These are phyloP conservation scores for Hetaerina titia DNA, from an alignment of 2,888 invertebrate genomes.

Conservation along the genomic window DNA sequence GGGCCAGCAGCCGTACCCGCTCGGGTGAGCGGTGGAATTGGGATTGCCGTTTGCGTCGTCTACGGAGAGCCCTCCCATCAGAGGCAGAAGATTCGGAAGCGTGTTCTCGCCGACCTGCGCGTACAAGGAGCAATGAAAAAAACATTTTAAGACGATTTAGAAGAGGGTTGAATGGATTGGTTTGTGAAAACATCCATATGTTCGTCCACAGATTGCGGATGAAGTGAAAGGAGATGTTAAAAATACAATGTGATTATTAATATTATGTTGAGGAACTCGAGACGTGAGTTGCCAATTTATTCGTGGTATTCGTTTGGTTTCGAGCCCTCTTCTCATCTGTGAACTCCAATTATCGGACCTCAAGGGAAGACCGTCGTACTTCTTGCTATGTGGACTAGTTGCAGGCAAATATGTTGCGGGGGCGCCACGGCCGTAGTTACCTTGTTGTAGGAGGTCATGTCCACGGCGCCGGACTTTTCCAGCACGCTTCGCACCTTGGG, in stretches of 20 bases:
- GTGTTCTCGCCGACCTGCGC: constrained; percentile 7
- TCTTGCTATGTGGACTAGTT: not conserved
- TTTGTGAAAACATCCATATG: not conserved
- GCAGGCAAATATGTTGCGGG: not conserved
- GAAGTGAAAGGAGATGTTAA: not conserved
- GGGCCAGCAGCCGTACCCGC: not conserved
- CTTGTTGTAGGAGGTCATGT: constrained; percentile 33
- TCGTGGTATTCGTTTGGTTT: not conserved
- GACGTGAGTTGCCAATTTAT: not conserved
- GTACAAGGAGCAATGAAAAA: not conserved
- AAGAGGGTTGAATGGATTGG: not conserved
- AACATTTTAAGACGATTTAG: not conserved
- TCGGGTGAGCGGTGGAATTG: not conserved
- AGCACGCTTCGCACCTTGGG: not conserved
- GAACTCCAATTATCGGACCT: not conserved
- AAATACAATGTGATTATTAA: not conserved
- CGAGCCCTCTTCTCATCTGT: not conserved
- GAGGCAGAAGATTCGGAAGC: constrained; percentile 14
- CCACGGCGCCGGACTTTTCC: constrained; percentile 3
- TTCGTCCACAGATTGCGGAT: not conserved
- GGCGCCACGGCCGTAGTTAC: not conserved
- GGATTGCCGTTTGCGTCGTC: not conserved
- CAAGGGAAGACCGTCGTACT: not conserved
- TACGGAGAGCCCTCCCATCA: not conserved
- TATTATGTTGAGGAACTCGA: not conserved